Evolutionary conservation across 2,113 vertebrate species (phyloP), one percentile per base, ranked within the genome.

Genomic region (Hucho hucho): DNA sequence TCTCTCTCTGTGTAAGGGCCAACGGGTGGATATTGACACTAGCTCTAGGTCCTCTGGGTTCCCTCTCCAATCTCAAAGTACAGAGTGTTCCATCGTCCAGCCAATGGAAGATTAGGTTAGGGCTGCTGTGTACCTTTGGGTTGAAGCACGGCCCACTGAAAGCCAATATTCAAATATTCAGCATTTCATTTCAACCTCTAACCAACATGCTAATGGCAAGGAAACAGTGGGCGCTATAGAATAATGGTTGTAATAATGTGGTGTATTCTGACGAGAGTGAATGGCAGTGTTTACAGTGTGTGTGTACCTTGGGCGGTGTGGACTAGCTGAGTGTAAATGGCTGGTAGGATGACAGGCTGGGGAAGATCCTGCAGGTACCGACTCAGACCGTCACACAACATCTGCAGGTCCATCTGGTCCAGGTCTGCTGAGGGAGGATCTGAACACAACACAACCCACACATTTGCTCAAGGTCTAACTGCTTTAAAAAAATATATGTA

Each of bases 291-390:
- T 22, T n/a, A n/a, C 16, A 29, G 16, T 32, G 20, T 32, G 13
- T 32, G 77, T 91, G 90, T 80, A 98, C 97, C 97, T 96, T 95
- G 95, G 85, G 92, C 90, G 29, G 93, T 86, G 83, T 94, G 95
- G 85, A 95, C 88, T 93, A 98, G 91, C 81, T 98, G 96, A 88
- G 81, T 90, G 72, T 94, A 94, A 87, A 97, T 69, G 28, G 93
- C 86, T 73, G 91, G 77, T 75, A 95, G 97, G 89, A 99, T 91
- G 86, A 98, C 87, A n/a, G 98, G 95, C 89, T 95, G 96, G n/a
- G 98, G 96, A 29, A 99, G 92, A 77, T 99, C 98, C 87, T 95
- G 85, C 74, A 99, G 93, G 93, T 96, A 99, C 77, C 95, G 89
- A 80, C 94, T 95, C 74, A 98, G 92, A 81, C 95, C 92, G 0